Evolutionary conservation across 2,113 vertebrate species (phyloP), one percentile per base, ranked within the genome.

Genomic region (Noturus placidus): DNA sequence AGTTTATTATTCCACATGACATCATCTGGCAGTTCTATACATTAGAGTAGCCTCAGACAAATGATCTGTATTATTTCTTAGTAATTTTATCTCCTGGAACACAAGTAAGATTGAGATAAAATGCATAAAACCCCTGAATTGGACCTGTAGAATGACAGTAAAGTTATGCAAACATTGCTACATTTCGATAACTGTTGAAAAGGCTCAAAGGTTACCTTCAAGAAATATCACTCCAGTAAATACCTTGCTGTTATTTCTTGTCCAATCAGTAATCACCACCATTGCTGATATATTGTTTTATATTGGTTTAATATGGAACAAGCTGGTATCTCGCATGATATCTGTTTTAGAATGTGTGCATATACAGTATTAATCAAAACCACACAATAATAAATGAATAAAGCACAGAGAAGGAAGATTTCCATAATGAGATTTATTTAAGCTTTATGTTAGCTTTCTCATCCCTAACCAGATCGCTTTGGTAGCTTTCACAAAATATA

Each of bases 51-150:
- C 57, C 57, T 56, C 50, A 56, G 85, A 80, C n/a, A 69, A 84
- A 84, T 84, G 82, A 69, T 67, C 22, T 14, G 56, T 86, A 77
- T 79, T 80, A 79, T 86, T 80, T 38, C 76, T 67, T 54, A 20
- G 76, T 80, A 76, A 77, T 85, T 85, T 63, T 86, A 79, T 80
- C 50, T 19, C 27, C 15, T 67, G 15, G 57, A 79, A 67, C 59
- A 79, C 38, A 8, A 65, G 74, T 35, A 77, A 65, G 74, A 86
- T 52, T 86, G 50, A 70, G 77, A 87, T 67, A 72, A 80, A 69
- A 65, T 83, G 42, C 42, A 3, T 83, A 46, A 83, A 69, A n/a
- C 46, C n/a, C 13, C 30, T 42, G 30, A 33, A 80, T 52, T 69
- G 69, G 77, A 56, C 63, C 63, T 82, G 30, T 5, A 20, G 52